Evolutionary conservation across 1,140 invertebrate genomes (phyloP), one percentile per base, ranked within the genome.

Genomic region (Diachasmimorpha longicaudata): DNA sequence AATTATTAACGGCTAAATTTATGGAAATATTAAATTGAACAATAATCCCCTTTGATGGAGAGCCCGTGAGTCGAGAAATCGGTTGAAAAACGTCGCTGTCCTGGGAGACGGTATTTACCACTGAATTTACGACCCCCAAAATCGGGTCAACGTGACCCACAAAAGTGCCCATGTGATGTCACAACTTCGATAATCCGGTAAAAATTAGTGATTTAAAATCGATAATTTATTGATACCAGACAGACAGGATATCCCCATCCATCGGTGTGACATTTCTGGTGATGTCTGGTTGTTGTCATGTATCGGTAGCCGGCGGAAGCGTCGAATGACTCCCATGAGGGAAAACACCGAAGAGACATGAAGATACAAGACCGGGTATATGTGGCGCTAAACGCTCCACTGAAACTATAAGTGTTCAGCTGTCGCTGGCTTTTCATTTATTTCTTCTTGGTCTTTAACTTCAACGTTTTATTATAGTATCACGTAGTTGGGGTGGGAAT

Each of bases 391-490:
- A 75, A 63, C 16, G 52, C 63, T 68, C 75, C 46, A 71, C 72
- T 71, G 75, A 76, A 77, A 31, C 42, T 79, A 80, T 82, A 82
- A 83, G 82, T 85, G 84, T 75, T 86, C 87, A 87, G 86, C 86
- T 87, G 87, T 86, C 84, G 77, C 76, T 76, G 66, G 79, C 83
- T 82, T 80, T 80, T 85, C 83, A 83, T 74, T 37, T 68, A 68
- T 37, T 68, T 63, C 58, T 23, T 63, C 66, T 68, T 39, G 31
- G 58, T 36, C 23, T 37, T 68, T 19, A 36, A 68, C 66, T 39
- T 63, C 11, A 4, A 25, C 58, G 58, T 63, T 63, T 63, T 63
- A 63, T 63, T 63, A 63, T 63, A 63, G 58, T 63, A 63, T 63
- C 58, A 31, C 11, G 21, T 21, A 9, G 13, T 19, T 52, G 5